These are phyloP conservation scores for Salvelinus alpinus DNA, from an alignment of 2,113 vertebrate genomes.

Conservation along the genomic window DNA sequence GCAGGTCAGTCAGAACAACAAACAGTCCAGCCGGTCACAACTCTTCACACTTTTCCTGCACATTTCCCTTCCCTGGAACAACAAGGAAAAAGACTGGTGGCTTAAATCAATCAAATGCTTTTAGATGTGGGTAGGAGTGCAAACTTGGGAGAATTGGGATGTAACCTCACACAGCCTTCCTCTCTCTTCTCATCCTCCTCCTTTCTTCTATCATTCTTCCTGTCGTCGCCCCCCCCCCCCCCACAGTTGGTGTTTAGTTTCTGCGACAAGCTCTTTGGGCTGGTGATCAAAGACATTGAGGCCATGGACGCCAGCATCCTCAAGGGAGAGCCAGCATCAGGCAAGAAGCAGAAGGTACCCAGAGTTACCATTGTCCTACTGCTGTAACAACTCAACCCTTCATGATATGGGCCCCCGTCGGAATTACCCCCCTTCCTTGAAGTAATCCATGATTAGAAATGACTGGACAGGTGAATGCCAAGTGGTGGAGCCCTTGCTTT, in stretches of 20 bases:
- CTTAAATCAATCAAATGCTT: too few relatives aligned
- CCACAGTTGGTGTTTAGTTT: constrained; percentile 93
- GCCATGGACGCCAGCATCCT: constrained; percentile 97
- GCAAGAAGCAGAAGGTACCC: constrained; percentile 92
- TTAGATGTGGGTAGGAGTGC: neutral
- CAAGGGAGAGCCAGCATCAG: constrained; percentile 82
- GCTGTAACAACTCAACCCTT: too few relatives aligned
- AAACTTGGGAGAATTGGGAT: neutral
- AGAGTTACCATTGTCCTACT: neutral
- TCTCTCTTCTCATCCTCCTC: neutral
- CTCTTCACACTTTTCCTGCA: too few relatives aligned
- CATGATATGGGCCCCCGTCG: too few relatives aligned
- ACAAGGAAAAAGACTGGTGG: too few relatives aligned
- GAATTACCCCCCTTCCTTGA: too few relatives aligned
- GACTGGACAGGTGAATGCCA: too few relatives aligned
- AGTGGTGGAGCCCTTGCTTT: too few relatives aligned
- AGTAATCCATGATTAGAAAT: too few relatives aligned
- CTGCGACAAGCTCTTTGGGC: constrained; percentile 93
- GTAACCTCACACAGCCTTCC: neutral
- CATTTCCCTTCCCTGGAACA: too few relatives aligned
- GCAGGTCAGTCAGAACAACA: constrained; percentile 76
- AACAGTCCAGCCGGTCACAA: neutral
- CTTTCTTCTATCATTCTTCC: neutral
- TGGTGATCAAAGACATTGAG: constrained; percentile 92
- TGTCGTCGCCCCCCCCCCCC: neutral